These are phyloP conservation scores for Heliconius himera DNA, from an alignment of 1,140 invertebrate species.

Conservation along the genomic window DNA sequence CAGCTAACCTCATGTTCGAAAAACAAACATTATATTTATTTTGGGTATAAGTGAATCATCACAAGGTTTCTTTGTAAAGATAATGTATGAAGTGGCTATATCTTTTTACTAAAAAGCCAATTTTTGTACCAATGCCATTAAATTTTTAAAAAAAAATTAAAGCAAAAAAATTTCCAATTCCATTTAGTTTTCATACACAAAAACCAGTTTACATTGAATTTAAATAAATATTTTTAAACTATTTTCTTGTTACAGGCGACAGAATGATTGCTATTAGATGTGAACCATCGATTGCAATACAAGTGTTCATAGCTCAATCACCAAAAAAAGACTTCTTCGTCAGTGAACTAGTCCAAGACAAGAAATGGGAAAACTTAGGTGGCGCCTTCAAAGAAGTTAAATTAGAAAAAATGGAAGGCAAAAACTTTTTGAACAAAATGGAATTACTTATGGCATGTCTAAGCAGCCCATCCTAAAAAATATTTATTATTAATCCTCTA, in stretches of 20 bases:
- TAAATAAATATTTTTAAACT: too few species aligned
- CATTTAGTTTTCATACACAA: too few species aligned
- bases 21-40: too few species aligned
- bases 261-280: conserved; percentile 94
- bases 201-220: too few species aligned
- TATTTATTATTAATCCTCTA: conserved; percentile 14
- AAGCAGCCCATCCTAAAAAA: conserved; percentile 79
- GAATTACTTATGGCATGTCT: conserved; percentile 97
- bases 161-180: too few species aligned
- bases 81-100: too few species aligned
- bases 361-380: conserved; percentile 95
- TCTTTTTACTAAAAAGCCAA: too few species aligned
- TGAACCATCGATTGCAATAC: conserved; percentile 84
- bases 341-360: conserved; percentile 91
- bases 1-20: too few species aligned
- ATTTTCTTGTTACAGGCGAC: conserved; percentile 82
- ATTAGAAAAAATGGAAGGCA: conserved; percentile 97
- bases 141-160: too few species aligned
- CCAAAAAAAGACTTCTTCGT: conserved; percentile 94
- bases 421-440: conserved; percentile 98
- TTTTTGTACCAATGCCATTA: too few species aligned
- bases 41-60: too few species aligned
- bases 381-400: conserved; percentile 95
- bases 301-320: conserved; percentile 90
- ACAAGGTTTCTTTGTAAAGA: too few species aligned